Evolutionary conservation across 1,140 invertebrate species (phyloP), one percentile per base, ranked within the genome.

Genomic region (Vollenhovia emeryi): DNA sequence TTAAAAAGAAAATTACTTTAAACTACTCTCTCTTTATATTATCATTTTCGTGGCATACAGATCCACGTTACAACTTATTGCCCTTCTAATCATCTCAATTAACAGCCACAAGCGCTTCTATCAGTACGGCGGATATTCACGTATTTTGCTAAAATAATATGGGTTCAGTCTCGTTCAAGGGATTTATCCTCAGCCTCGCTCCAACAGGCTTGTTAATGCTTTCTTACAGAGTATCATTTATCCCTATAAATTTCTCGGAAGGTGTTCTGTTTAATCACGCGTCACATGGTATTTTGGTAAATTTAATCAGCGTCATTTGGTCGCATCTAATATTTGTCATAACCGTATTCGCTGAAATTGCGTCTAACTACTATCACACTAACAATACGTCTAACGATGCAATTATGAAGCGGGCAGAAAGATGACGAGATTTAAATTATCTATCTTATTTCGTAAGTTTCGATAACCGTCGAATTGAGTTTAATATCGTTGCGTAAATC

Each of bases 301-400:
- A 85, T 89, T 89, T 87, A 76, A 89, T 89, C 86, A 85, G 64
- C 24, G 88, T 79, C 75, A 87, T 27, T 66, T 59, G 45, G 27
- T 85, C 59, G 85, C 80, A 89, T 90, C 88, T 90, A 90, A 86
- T 89, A 86, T 66, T 86, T 73, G 68, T 90, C 68, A 84, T 86
- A 90, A 89, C 68, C 52, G 48, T 86, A 71, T 73, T 89, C 79
- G 86, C 89, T 87, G 62, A 87, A 59, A 84, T 79, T 83, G 83
- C 89, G 85, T 90, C 89, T 90, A 89, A 90, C 89, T 90, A 87
- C 89, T 85, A 90, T 90, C 86, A 82, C 76, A 90, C 89, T 90
- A 90, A 90, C 89, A 74, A 74, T 89, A 86, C 82, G 78, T 60
- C 74, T 89, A 89, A 89, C 71, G 79, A 86, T 79, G n/a, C 71